Evolutionary conservation across 1,140 invertebrate species (phyloP).

Genomic region (Lepidurus packardi): DNA sequence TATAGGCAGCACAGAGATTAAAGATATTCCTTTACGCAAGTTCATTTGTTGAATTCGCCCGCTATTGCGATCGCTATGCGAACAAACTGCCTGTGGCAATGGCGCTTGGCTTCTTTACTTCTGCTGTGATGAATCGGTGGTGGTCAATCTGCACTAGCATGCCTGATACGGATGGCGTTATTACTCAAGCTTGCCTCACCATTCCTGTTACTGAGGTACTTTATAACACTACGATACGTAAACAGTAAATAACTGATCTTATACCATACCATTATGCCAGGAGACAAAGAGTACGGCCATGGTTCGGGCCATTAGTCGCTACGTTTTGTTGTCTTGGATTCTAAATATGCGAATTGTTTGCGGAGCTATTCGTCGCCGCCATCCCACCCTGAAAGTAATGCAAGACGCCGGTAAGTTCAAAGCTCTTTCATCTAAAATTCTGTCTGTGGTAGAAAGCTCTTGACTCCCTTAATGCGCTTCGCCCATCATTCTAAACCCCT

Average conservation of each 20-base stretch:
- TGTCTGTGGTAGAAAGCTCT: too few relatives aligned
- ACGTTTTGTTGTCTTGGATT: background rate
- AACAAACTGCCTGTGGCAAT: slow-evolving; percentile 30
- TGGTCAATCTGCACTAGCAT: slow-evolving; percentile 30
- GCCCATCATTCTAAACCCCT: too few relatives aligned
- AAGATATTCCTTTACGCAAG: background rate
- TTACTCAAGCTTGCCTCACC: slow-evolving; percentile 24
- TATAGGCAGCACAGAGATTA: background rate
- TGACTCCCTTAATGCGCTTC: too few relatives aligned
- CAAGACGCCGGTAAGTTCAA: slow-evolving; percentile 9
- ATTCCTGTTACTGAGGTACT: background rate
- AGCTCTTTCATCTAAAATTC: too few relatives aligned
- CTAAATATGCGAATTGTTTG: slow-evolving; percentile 26
- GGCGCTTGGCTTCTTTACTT: slow-evolving; percentile 32
- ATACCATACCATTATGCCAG: background rate
- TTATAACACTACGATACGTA: background rate
- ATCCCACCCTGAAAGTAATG: slow-evolving; percentile 26
- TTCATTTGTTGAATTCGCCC: slow-evolving; percentile 24
- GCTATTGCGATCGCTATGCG: slow-evolving; percentile 26
- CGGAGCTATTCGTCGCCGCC: slow-evolving; percentile 20
- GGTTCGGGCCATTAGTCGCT: slow-evolving; percentile 17
- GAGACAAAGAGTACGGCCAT: background rate
- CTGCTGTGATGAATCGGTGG: slow-evolving; percentile 28
- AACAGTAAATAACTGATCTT: background rate
- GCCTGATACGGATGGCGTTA: slow-evolving; percentile 31